Conservation (phyloP, 2,888 invertebrate genomes). For the Cephalotes varians region DNA sequence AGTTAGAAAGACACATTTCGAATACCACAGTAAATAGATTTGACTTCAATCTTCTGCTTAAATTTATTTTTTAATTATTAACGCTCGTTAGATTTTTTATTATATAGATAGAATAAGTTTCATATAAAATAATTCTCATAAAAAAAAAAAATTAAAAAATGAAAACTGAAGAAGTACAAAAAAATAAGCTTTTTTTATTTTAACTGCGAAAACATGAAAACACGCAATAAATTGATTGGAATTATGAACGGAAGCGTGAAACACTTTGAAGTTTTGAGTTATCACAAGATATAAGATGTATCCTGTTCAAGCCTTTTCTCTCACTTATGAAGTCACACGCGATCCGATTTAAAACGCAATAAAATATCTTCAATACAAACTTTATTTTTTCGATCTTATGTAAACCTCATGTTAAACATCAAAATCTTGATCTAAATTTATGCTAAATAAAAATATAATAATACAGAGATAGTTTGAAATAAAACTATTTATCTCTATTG, state of each 20-base stretch:
- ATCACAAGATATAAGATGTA: constrained; percentile 55
- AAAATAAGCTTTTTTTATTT: not conserved
- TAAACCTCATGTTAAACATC: too few species aligned
- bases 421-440: not conserved
- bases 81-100: not conserved
- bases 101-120: not conserved
- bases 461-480: not conserved
- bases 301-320: constrained; percentile 41
- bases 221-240: constrained; percentile 8
- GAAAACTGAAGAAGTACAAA: not conserved
- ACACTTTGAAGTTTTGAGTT: constrained; percentile 48
- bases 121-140: not conserved
- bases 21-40: not conserved
- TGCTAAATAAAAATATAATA: not conserved
- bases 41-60: not conserved
- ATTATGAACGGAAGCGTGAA: not conserved
- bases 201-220: not conserved
- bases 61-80: not conserved
- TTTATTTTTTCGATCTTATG: not conserved
- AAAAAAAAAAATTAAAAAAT: too few species aligned
- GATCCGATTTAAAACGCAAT: not conserved
- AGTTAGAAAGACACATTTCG: constrained; percentile 19
- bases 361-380: not conserved
- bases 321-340: not conserved
- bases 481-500: not conserved